Conservation (phyloP, 2,888 invertebrate genomes). For the Thyatira batis region DNA sequence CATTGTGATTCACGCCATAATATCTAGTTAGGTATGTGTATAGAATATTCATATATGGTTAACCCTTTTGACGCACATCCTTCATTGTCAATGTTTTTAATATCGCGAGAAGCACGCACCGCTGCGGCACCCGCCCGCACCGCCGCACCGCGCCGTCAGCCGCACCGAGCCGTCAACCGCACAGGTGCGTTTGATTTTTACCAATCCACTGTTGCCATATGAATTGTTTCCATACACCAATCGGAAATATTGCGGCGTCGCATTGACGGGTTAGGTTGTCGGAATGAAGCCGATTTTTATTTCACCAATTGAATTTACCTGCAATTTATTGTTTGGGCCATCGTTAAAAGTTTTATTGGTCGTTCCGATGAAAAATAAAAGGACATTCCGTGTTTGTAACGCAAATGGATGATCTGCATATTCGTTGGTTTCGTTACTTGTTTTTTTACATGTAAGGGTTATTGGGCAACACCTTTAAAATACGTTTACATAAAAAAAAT, state of each 20-base stretch:
- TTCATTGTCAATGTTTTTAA: neutral
- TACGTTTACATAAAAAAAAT: too few relatives aligned
- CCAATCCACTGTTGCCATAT: conserved; percentile 25
- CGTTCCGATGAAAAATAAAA: conserved; percentile 28
- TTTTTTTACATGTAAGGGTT: neutral
- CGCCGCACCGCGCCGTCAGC: too few relatives aligned
- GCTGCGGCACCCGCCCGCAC: neutral
- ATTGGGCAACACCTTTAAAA: too few relatives aligned
- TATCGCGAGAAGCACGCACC: neutral
- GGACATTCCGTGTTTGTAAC: conserved; percentile 22
- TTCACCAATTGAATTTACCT: conserved; percentile 38
- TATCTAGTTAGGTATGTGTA: too few relatives aligned
- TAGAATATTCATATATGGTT: neutral
- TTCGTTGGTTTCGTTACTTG: neutral
- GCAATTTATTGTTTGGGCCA: conserved; percentile 40
- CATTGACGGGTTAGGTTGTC: conserved; percentile 3
- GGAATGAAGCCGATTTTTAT: conserved; percentile 29
- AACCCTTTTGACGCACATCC: neutral
- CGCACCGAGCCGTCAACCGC: neutral
- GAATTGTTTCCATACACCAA: conserved; percentile 17
- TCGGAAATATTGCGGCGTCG: conserved; percentile 23
- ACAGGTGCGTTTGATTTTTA: conserved; percentile 39
- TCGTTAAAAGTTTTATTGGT: conserved; percentile 42
- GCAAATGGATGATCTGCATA: conserved; percentile 14
- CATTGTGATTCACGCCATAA: too few relatives aligned